phyloP scores from a whole-genome alignment of 1,140 invertebrate species.

The Caenorhabditis briggsae region DNA sequence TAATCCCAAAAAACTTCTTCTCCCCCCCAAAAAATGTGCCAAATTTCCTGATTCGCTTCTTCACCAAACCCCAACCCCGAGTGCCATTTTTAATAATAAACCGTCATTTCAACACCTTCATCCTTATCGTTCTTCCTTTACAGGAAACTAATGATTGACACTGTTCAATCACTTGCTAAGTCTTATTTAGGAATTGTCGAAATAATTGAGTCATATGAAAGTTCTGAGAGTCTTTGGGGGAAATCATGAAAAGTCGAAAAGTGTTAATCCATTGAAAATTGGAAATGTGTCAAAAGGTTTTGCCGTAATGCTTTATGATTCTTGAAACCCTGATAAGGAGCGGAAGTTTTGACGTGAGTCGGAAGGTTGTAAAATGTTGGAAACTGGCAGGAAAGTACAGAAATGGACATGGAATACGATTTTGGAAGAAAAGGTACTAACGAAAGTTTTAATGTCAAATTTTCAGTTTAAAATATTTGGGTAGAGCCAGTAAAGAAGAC shows the following conservation, averaged over 20 bases:
- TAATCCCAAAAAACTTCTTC: no score
- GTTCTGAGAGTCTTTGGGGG: no score
- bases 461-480: no score
- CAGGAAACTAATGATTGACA: slow-evolving; percentile 24
- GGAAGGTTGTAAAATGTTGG: slow-evolving; percentile 8
- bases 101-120: neutral
- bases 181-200: neutral
- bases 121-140: neutral
- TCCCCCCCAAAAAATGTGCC: neutral
- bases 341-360: slow-evolving; percentile 19
- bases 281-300: neutral
- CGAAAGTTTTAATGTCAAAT: no score
- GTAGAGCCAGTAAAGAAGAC: no score
- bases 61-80: neutral
- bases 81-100: slow-evolving; percentile 26
- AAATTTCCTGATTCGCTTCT: neutral
- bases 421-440: no score
- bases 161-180: neutral
- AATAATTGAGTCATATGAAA: neutral
- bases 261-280: neutral
- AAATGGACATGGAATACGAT: neutral
- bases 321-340: neutral
- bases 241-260: neutral
- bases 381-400: neutral
- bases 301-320: slow-evolving; percentile 9